Percentiles rank a stretch among this genome's conserved stretches.
Evolutionary conservation across 2,797 vertebrate species (phyloP).

Genomic region (Scleropages formosus): DNA sequence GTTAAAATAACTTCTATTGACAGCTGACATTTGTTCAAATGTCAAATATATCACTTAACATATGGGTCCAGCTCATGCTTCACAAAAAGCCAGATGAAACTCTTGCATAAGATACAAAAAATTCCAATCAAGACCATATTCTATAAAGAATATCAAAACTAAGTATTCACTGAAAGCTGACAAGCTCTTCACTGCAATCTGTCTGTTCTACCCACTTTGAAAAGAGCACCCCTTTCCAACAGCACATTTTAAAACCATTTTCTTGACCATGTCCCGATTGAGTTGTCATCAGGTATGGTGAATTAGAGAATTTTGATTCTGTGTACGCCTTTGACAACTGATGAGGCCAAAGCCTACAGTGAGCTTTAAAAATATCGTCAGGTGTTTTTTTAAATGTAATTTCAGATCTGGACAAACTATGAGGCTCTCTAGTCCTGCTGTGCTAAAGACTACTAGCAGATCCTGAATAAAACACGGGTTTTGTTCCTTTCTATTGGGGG

Average conservation of each 20-base stretch:
- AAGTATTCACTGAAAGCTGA: constrained; percentile 18
- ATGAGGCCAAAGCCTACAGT: constrained; percentile 26
- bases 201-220: constrained; percentile 8
- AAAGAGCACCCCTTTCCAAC: too few relatives aligned
- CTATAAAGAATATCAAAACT: constrained; percentile 27
- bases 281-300: constrained; percentile 26
- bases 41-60: constrained; percentile 36
- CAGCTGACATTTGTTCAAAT: constrained; percentile 42
- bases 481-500: constrained; percentile 31
- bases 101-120: neutral
- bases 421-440: constrained; percentile 41
- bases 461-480: constrained; percentile 41
- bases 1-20: constrained; percentile 30
- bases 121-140: constrained; percentile 5
- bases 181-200: neutral
- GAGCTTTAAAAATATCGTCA: constrained; percentile 40
- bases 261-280: constrained; percentile 61
- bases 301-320: constrained; percentile 5
- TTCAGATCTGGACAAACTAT: constrained; percentile 55
- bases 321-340: constrained; percentile 43
- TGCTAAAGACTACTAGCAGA: constrained; percentile 46
- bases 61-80: constrained; percentile 24
- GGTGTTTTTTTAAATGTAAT: constrained; percentile 41
- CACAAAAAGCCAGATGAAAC: neutral
- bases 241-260: constrained; percentile 55